A percentile compares a stretch with the other conserved stretches of the same genome.
Conservation (phyloP, 2,888 invertebrate species). For the Papilio demoleus region DNA sequence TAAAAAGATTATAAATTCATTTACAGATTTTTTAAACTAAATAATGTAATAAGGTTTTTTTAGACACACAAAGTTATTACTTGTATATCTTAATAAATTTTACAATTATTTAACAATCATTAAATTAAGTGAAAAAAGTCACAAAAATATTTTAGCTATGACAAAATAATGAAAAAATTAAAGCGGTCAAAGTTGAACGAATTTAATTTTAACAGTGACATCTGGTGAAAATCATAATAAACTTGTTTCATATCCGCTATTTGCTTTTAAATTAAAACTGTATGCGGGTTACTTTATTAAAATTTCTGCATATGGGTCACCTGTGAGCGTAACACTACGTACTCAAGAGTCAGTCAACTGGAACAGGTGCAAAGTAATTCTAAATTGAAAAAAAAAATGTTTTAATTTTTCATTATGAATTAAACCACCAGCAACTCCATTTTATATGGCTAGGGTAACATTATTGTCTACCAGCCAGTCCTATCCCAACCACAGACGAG, state of each 20-base stretch:
- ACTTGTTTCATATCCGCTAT: constrained; percentile 3
- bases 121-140: no score
- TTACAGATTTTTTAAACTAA: no score
- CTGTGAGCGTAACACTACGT: constrained; percentile 9
- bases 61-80: no score
- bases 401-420: background rate
- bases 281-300: constrained; percentile 16
- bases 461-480: no score
- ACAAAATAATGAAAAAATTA: no score
- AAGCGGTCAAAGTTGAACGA: background rate
- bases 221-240: background rate
- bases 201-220: background rate
- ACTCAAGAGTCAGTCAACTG: constrained; percentile 12
- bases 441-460: no score
- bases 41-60: no score
- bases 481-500: no score
- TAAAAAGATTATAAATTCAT: no score
- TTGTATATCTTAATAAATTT: no score
- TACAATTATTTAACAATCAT: no score
- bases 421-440: background rate
- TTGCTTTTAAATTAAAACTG: background rate
- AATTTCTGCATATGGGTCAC: constrained; percentile 27
- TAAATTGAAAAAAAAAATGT: background rate
- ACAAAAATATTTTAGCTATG: no score
- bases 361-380: background rate